Evolutionary conservation across 2,888 invertebrate species (phyloP).

Genomic region (Spilosoma lubricipeda): DNA sequence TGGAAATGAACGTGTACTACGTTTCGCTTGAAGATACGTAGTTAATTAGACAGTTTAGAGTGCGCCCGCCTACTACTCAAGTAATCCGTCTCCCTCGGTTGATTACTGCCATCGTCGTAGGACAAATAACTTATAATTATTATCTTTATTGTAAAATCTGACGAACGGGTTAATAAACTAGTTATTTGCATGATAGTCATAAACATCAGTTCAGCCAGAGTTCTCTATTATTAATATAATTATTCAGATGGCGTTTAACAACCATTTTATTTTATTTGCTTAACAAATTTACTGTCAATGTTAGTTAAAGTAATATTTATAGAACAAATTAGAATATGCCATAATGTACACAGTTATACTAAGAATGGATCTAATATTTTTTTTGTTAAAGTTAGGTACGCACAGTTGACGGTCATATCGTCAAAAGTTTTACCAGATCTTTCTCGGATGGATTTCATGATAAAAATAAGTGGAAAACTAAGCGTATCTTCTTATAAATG

Average conservation of each 20-base stretch:
- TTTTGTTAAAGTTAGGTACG: too few species aligned
- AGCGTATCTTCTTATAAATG: too few species aligned
- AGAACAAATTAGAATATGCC: not conserved
- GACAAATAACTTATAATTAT: constrained; percentile 15
- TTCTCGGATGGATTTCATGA: too few species aligned
- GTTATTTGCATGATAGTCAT: constrained; percentile 7
- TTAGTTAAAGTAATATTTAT: not conserved
- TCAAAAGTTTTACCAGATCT: too few species aligned
- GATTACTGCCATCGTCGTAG: constrained; percentile 34
- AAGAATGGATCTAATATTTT: too few species aligned
- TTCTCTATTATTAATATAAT: not conserved
- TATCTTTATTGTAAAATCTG: constrained; percentile 18
- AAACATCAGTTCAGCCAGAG: not conserved
- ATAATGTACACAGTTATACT: too few species aligned
- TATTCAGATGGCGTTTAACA: not conserved
- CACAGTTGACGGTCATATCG: too few species aligned
- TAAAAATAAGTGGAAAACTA: too few species aligned
- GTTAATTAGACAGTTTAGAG: constrained; percentile 49
- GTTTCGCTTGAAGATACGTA: constrained; percentile 52
- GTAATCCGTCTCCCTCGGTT: constrained; percentile 42
- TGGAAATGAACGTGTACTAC: constrained; percentile 44
- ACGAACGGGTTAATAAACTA: not conserved
- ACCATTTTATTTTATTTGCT: not conserved
- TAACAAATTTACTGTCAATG: not conserved
- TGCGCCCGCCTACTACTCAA: constrained; percentile 35